Evolutionary conservation across 2,797 vertebrate species (phyloP), one percentile per base, ranked within the genome.

Genomic region (Psittacula derbiana): DNA sequence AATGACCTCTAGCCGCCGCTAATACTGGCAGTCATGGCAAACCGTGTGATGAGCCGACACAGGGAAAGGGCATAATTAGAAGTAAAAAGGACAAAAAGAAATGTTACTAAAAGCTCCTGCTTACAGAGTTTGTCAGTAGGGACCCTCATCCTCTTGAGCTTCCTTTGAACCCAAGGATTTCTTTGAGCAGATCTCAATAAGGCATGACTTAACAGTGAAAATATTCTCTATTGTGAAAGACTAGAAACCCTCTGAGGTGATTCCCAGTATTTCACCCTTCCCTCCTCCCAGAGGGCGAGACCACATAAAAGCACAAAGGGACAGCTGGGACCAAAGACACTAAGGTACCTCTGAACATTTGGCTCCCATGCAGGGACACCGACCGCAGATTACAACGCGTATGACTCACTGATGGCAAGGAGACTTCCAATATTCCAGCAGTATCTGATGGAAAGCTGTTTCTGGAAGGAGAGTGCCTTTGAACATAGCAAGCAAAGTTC

Each of bases 401-500:
- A 36, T 80, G 82, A 93, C 80, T 90, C 90, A 81, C 66, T 94
- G 73, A 83, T 23, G 74, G 90, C 11, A 27, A 78, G 53, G 78
- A 92, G 55, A 52, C 78, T 72, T 75, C 41, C 83, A 70, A 8
- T 66, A 86, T 33, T 55, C 60, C 36, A 76, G 64, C 41, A 47
- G 52, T 64, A 85, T 93, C 90, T 88, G 88, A 97, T 21, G 44
- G 78, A 95, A 95, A 93, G 81, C 94, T 94, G 79, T 46, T 93
- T 43, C 33, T 70, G 81, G 65, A 95, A 89, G 78, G 43, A 78
- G 33, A 78, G 16, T 0, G 57, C 71, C 92, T 96, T 94, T 95
- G 95, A 97, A 95, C 71, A 1, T 67, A 88, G 84, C 78, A 80
- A 92, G 71, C 64, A 65, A 94, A 93, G 93, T 74, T 96, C 91